Evolutionary conservation across 30 jellyfish, hydroid and myxozoan species (phyloP), one percentile per base, ranked within the genome.

Genomic region (Rhopilema esculentum): DNA sequence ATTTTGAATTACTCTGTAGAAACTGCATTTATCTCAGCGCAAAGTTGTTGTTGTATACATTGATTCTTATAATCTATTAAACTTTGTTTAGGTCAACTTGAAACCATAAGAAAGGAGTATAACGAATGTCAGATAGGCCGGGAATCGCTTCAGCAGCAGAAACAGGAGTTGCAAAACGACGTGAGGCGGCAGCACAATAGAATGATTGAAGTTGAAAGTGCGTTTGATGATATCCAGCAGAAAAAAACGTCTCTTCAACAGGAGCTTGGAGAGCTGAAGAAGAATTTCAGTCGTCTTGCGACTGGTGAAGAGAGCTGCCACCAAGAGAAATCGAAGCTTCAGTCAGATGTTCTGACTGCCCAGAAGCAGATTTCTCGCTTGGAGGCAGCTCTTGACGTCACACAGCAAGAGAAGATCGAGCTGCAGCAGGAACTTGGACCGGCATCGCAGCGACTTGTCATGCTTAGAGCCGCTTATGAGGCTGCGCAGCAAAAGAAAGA

Each of bases 381-480:
- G 80, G 99, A 95, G 80, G 98, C 99, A 57, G 98, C 97, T 91
- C 89, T 85, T 88, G 99, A 95, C 49, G 97, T 97, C 75, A 95
- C 96, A 23, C 98, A 91, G 88, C 99, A 95, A 70, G 99, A 95
- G 95, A 95, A 95, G 65, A 57, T 95, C 29, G 98, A 90, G 88
- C 93, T 95, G 86, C 99, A 95, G 84, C 99, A 95, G 79, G 99
- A 95, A 71, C 99, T 95, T 40, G 99, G 96, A 17, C 99, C 99
- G 20, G 99, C 99, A 28, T 85, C 99, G 30, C 98, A 95, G 83
- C 93, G 98, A 64, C 90, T 95, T 27, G 89, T 96, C 72, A 88
- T 91, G 96, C 73, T 95, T 67, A 97, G 99, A n/a, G 99, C 97
- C 23, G 97, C 99, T 21, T 95, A 95, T 78, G 99, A 95, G 91